Evolutionary conservation across 1,140 invertebrate species (phyloP).

Genomic region (Diplogasteroides magnus): DNA sequence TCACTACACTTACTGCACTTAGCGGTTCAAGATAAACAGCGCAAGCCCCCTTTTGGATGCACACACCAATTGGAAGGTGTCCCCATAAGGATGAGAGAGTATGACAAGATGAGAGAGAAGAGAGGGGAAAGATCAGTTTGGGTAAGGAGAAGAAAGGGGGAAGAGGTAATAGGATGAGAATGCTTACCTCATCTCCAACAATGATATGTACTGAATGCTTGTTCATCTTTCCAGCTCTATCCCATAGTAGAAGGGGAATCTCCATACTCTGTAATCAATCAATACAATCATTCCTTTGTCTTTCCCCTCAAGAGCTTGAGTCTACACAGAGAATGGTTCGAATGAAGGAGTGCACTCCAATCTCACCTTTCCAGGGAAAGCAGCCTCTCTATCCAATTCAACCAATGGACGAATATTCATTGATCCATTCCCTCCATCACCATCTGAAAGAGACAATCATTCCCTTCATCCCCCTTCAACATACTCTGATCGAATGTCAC

Average conservation of each 20-base stretch:
- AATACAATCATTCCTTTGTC: neutral
- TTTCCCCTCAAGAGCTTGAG: too few relatives aligned
- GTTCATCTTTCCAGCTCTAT: conserved; percentile 36
- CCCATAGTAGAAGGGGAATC: conserved; percentile 45
- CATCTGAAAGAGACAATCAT: conserved; percentile 21
- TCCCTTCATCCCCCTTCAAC: conserved; percentile 6
- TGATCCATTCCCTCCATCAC: conserved; percentile 42
- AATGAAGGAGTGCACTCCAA: neutral
- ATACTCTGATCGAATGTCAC: conserved; percentile 39
- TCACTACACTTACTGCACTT: too few relatives aligned
- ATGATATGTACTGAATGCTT: conserved; percentile 42
- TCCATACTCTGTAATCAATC: conserved; percentile 15
- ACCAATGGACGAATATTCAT: conserved; percentile 45
- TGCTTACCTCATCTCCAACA: conserved; percentile 49
- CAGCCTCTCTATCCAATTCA: conserved; percentile 46
- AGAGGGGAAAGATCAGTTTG: neutral
- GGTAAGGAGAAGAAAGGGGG: neutral
- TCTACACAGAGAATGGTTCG: too few relatives aligned
- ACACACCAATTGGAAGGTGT: too few relatives aligned
- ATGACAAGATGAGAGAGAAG: neutral
- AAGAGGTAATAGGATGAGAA: neutral
- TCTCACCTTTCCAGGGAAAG: conserved; percentile 39
- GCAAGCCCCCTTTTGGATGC: too few relatives aligned
- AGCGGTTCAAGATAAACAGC: too few relatives aligned
- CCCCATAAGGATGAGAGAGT: neutral